Base-by-base conservation (phyloP, 1,140 invertebrate species). In the Anoplolepis gracilipes region DNA sequence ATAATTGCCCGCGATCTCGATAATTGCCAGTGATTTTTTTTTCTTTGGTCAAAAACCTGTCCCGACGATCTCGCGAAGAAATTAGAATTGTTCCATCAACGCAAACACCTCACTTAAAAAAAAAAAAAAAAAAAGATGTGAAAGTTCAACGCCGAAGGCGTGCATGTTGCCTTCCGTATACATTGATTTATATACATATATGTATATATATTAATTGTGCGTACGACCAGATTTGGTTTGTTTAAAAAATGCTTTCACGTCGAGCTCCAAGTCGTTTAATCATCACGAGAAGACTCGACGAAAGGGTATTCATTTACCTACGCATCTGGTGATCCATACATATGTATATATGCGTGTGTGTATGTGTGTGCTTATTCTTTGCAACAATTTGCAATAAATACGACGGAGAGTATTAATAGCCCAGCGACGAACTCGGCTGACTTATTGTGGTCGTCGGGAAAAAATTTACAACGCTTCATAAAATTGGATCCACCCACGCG, bases 361-460 rank as follows among this genome's bases (percentile, higher is more conserved):
- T 16, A n/a, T 57, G 36, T 16, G 22, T 5, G 46, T 65, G 33
- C 33, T 42, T 42, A 79, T 69, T 39, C 30, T 36, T 69, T 28
- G 46, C 62, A 16, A 67, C 61, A 67, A 39, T 0, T 42, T 73
- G 36, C 33, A 82, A 46, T n/a, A 82, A 59, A 73, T 82, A 61
- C 36, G 19, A 70, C 33, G 53, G 36, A 11, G 22, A 30, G 10
- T 82, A 82, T 73, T 82, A 82, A 82, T 82, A 82, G 25, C 53
- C 53, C 5, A n/a, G n/a, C n/a, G 25, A 30, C 67, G 67, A 53
- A 30, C 36, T 10, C 22, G 10, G 16, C 22, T 59, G 77, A 22
- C 22, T 28, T 28, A n/a, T n/a, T n/a, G n/a, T n/a, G 33, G 19
- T 57, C 13, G 33, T 39, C 22, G 49, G 8, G 8, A 46, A 46